These are phyloP conservation scores for Entomyzon cyanotis DNA, from an alignment of 2,113 vertebrate species.

Conservation along the genomic window DNA sequence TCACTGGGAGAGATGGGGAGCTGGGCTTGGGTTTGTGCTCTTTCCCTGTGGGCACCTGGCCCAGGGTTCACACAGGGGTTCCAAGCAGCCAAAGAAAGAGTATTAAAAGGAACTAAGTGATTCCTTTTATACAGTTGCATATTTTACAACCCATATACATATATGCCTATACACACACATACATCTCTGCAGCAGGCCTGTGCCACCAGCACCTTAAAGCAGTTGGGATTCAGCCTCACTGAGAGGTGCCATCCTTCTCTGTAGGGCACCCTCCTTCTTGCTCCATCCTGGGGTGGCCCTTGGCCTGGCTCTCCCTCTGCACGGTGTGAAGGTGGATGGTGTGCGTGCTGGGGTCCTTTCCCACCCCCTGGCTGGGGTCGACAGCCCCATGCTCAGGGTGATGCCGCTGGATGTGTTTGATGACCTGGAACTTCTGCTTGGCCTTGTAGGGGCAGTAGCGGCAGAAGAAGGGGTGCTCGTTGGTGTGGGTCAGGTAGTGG, in stretches of 20 bases:
- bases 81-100: background rate
- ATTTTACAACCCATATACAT: conserved; percentile 57
- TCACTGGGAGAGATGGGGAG: background rate
- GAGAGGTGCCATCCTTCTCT: background rate
- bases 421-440: conserved; percentile 96
- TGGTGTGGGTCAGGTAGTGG: conserved; percentile 93
- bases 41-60: background rate
- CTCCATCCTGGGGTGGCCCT: background rate
- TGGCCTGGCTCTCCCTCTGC: conserved; percentile 60
- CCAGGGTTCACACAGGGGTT: background rate
- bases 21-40: background rate
- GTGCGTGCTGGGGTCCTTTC: conserved; percentile 78
- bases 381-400: conserved; percentile 76
- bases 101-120: background rate
- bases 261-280: background rate
- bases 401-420: conserved; percentile 85
- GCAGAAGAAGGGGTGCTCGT: conserved; percentile 91
- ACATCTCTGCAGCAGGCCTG: background rate
- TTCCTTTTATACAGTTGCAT: conserved; percentile 41
- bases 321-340: conserved; percentile 80
- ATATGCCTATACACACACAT: conserved; percentile 41
- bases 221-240: background rate
- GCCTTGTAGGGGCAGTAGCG: conserved; percentile 90
- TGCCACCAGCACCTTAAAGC: accelerated
- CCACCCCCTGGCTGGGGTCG: conserved; percentile 82